These are phyloP conservation scores for Apocrypta bakeri DNA, from an alignment of 1,140 invertebrate species.

Conservation along the genomic window DNA sequence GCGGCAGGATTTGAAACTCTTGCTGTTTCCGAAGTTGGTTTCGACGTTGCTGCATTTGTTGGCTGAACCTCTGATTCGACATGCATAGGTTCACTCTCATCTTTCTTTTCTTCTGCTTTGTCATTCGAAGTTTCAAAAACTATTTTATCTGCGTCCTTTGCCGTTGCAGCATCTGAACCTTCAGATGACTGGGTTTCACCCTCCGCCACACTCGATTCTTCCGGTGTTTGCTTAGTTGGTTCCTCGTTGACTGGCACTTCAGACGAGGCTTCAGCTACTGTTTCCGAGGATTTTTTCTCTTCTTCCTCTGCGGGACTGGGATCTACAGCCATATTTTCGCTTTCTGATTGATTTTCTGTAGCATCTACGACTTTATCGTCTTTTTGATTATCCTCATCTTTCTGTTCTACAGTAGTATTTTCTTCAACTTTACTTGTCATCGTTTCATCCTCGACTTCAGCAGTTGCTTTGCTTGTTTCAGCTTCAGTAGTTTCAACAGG, in stretches of 20 bases:
- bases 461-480: not conserved
- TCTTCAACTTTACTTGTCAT: slow-evolving; percentile 10
- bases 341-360: slow-evolving; percentile 3
- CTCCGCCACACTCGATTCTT: slow-evolving; percentile 14
- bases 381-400: slow-evolving; percentile 38
- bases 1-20: not conserved
- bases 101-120: not conserved
- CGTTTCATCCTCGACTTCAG: slow-evolving; percentile 3
- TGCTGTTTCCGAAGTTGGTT: not conserved
- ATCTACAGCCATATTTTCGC: slow-evolving; percentile 34
- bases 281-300: slow-evolving; percentile 21
- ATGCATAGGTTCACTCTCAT: slow-evolving; percentile 34
- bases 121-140: not conserved
- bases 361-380: not conserved
- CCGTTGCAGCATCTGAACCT: not conserved
- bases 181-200: not conserved
- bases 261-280: slow-evolving; percentile 18
- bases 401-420: not conserved
- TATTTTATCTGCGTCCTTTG: not conserved
- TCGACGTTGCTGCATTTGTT: not conserved
- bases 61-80: slow-evolving; percentile 15
- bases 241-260: slow-evolving; percentile 23
- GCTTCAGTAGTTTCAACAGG: not conserved
- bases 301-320: not conserved
- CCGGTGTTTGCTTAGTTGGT: not conserved